phyloP scores from a whole-genome alignment of 2,113 vertebrate species.

The Lamprotornis superbus region DNA sequence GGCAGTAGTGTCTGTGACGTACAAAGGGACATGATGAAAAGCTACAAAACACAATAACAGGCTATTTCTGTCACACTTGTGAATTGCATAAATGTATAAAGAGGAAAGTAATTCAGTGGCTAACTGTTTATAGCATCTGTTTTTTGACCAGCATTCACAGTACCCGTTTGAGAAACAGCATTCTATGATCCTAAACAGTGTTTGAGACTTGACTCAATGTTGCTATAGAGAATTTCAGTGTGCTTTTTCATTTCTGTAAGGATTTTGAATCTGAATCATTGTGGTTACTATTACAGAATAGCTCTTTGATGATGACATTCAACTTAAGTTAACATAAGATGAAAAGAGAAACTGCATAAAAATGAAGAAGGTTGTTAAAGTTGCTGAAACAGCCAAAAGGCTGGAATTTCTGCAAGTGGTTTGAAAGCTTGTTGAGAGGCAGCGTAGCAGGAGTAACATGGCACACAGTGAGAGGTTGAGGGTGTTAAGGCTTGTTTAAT shows the following conservation, averaged over 20 bases:
- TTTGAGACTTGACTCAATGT: not conserved
- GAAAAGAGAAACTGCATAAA: not conserved
- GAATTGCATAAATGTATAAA: slow-evolving; percentile 12
- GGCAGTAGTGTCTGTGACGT: slow-evolving; percentile 26
- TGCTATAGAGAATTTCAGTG: not conserved
- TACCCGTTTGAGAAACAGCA: not conserved
- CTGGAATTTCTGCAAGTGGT: not conserved
- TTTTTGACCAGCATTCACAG: not conserved
- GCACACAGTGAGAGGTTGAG: not conserved
- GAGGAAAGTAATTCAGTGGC: slow-evolving; percentile 16
- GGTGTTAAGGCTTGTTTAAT: not conserved
- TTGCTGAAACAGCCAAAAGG: slow-evolving; percentile 23
- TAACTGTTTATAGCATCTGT: slow-evolving; percentile 17
- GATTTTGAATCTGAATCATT: not conserved
- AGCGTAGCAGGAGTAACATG: not conserved
- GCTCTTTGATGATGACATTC: slow-evolving; percentile 14
- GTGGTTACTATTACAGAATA: not conserved
- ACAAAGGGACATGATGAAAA: slow-evolving; percentile 33
- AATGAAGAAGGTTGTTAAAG: not conserved
- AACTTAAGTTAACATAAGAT: not conserved
- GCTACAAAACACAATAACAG: slow-evolving; percentile 17
- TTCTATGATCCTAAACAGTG: not conserved
- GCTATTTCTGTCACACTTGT: slow-evolving; percentile 39
- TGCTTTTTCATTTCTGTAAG: not conserved
- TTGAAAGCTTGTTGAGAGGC: not conserved